phyloP scores from a whole-genome alignment of 2,888 invertebrate genomes.

The Meta bourneti region DNA sequence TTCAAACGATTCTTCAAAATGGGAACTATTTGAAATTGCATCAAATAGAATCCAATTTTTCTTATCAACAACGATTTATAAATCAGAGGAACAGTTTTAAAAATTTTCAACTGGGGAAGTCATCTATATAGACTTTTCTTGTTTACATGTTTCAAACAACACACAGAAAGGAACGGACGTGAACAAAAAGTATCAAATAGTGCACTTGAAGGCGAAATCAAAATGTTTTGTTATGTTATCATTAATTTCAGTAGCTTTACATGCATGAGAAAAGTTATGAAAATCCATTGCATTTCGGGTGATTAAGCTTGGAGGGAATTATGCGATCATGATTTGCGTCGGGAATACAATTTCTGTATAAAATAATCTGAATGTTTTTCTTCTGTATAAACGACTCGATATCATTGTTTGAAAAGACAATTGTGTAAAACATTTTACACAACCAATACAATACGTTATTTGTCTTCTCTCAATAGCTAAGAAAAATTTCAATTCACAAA shows the following conservation, averaged over 20 bases:
- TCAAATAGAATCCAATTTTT: slow-evolving; percentile 28
- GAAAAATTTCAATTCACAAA: no score
- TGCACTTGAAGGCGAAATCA: slow-evolving; percentile 4
- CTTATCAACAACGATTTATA: slow-evolving; percentile 16
- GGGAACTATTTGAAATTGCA: slow-evolving; percentile 38
- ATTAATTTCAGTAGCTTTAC: slow-evolving; percentile 14
- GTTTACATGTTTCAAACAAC: neutral
- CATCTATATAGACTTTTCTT: neutral
- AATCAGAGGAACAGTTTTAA: slow-evolving; percentile 15
- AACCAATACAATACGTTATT: no score
- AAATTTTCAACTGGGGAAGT: neutral
- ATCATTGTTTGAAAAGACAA: neutral
- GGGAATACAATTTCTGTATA: neutral
- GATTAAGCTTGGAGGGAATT: neutral
- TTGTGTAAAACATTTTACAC: no score
- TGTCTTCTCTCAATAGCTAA: no score
- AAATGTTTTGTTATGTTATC: neutral
- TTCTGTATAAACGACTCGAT: neutral
- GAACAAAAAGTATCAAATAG: slow-evolving; percentile 6
- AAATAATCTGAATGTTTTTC: neutral
- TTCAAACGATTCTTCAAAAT: slow-evolving; percentile 26
- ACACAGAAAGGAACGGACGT: neutral
- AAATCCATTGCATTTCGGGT: slow-evolving; percentile 1
- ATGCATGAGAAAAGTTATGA: neutral
- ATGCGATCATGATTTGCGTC: neutral